Evolutionary conservation across 2,888 invertebrate genomes (phyloP).

Genomic region (Erebia aethiops): DNA sequence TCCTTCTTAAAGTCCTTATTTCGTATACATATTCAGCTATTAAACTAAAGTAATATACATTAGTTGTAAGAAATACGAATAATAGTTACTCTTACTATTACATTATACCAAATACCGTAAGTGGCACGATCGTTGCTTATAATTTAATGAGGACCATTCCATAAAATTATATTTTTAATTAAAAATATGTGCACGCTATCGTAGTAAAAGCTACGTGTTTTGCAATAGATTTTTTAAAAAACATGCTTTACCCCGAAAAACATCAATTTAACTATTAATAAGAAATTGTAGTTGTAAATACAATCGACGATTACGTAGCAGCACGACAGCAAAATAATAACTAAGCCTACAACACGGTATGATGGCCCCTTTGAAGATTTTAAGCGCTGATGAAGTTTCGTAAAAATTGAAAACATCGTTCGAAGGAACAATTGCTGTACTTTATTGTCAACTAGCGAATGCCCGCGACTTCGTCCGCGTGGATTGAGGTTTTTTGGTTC

Average conservation of each 20-base stretch:
- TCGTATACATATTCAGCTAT: background rate
- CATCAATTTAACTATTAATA: background rate
- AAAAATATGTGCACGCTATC: conserved; percentile 1
- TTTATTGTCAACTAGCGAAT: too few relatives aligned
- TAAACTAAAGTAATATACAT: background rate
- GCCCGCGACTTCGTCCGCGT: too few relatives aligned
- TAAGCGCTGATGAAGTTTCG: too few relatives aligned
- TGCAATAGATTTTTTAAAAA: background rate
- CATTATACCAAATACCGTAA: background rate
- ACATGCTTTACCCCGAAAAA: background rate
- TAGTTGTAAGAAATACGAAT: background rate
- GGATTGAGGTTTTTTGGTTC: too few relatives aligned
- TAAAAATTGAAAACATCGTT: too few relatives aligned
- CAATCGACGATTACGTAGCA: background rate
- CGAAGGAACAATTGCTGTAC: too few relatives aligned
- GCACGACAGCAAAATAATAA: background rate
- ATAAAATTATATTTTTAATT: background rate
- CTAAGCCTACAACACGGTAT: too few relatives aligned
- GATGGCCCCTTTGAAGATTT: too few relatives aligned
- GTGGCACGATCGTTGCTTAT: background rate
- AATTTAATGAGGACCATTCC: background rate
- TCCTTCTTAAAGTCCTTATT: too few relatives aligned
- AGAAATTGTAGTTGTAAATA: background rate
- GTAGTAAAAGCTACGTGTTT: background rate
- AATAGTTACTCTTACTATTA: background rate